Percentiles rank a stretch among this genome's conserved stretches.
phyloP scores from a whole-genome alignment of 2,888 invertebrate genomes.

The Cyclophora albipunctata region DNA sequence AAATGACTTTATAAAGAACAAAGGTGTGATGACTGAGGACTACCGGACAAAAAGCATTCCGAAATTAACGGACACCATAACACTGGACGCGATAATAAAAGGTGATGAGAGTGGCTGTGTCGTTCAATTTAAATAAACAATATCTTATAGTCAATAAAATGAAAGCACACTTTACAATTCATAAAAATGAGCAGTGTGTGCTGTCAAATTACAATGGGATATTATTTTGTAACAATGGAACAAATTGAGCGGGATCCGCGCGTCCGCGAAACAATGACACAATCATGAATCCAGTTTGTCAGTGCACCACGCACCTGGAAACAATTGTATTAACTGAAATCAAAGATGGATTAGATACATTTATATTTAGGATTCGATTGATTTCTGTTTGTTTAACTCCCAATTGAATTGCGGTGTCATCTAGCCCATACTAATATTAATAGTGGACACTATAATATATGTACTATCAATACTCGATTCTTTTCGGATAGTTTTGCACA shows the following conservation, averaged over 20 bases:
- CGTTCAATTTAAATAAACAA: slow-evolving; percentile 15
- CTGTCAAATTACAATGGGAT: slow-evolving; percentile 49
- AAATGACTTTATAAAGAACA: background rate
- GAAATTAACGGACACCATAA: background rate
- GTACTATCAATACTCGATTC: too few species aligned
- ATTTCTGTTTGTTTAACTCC: too few species aligned
- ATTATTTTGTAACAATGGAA: slow-evolving; percentile 62
- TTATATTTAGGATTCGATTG: too few species aligned
- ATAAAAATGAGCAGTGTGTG: slow-evolving; percentile 21
- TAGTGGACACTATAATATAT: too few species aligned
- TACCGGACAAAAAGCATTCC: background rate
- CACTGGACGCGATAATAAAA: slow-evolving; percentile 4
- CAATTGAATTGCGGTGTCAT: too few species aligned
- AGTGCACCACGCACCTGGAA: slow-evolving; percentile 35
- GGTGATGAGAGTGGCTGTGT: slow-evolving; percentile 2
- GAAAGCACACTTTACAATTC: slow-evolving; percentile 14
- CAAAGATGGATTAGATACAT: slow-evolving; percentile 31
- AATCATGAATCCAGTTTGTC: slow-evolving; percentile 63
- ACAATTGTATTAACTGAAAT: slow-evolving; percentile 51
- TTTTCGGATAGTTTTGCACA: too few species aligned
- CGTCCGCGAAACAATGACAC: slow-evolving; percentile 54
- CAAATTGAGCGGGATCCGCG: slow-evolving; percentile 50
- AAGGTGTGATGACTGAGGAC: too few species aligned
- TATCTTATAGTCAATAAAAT: slow-evolving; percentile 11
- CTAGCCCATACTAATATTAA: too few species aligned